Evolutionary conservation across 2,888 invertebrate genomes (phyloP).

Genomic region (Galeopsomyia nigrocyanea): DNA sequence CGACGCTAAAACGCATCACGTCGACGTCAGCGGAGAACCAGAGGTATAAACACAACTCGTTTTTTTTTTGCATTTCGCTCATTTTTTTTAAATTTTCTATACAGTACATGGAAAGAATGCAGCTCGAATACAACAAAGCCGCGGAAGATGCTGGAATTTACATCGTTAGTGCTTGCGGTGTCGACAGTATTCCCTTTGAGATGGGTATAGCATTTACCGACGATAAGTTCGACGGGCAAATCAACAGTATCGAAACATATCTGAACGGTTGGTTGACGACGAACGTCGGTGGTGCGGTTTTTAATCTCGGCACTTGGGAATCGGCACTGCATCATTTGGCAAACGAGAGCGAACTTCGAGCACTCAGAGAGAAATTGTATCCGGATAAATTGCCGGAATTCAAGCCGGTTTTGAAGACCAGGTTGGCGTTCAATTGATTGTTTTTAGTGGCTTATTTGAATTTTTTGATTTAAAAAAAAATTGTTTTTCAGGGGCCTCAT

Average conservation of each 20-base stretch:
- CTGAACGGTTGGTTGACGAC: slow-evolving; percentile 66
- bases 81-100: slow-evolving; percentile 26
- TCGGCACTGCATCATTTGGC: slow-evolving; percentile 86
- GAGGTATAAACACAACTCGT: slow-evolving; percentile 72
- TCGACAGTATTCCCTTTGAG: slow-evolving; percentile 93
- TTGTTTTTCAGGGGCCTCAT: slow-evolving; percentile 67
- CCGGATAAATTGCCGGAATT: slow-evolving; percentile 76
- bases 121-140: slow-evolving; percentile 81
- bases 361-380: slow-evolving; percentile 78
- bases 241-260: slow-evolving; percentile 85
- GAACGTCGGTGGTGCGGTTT: slow-evolving; percentile 64
- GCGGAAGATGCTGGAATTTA: slow-evolving; percentile 87
- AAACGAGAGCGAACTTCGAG: slow-evolving; percentile 74
- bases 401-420: slow-evolving; percentile 74
- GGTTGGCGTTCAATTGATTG: slow-evolving; percentile 56
- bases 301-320: slow-evolving; percentile 92
- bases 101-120: slow-evolving; percentile 88
- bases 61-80: not conserved
- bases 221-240: slow-evolving; percentile 79
- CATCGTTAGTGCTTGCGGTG: slow-evolving; percentile 92
- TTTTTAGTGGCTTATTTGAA: no score
- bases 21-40: slow-evolving; percentile 95
- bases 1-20: slow-evolving; percentile 84
- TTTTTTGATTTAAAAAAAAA: slow-evolving; percentile 15
- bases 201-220: slow-evolving; percentile 85